Base-by-base conservation (phyloP, 2,888 invertebrate genomes). In the Cephus pulcher region DNA sequence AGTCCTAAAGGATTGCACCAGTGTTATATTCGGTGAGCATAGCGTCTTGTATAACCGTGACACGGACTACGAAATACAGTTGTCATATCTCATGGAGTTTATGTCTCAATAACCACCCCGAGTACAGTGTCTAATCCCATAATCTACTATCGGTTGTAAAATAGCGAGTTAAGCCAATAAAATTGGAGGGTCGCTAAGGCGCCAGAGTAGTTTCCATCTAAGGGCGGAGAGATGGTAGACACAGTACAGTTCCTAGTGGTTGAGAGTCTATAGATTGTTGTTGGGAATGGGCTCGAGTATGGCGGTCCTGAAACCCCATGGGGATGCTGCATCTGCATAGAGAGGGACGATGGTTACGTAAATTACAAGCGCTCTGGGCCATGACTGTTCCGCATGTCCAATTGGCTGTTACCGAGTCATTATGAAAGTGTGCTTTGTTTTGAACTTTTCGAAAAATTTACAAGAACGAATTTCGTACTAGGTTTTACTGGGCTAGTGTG, bases 291-390 rank as follows among this genome's bases (percentile, higher is more conserved):
- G 56, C 56, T 56, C 56, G 56, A 56, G 56, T 56, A 56, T 23
- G 56, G 56, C 56, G 56, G 56, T 56, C 56, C 15, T 23, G 78
- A 78, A 79, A 79, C 83, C 84, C 84, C 82, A 82, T 77, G 79
- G 83, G 82, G 83, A 76, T 82, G 83, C 83, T 83, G 83, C 86
- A 89, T 88, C 88, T 89, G 89, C 88, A 89, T 90, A 87, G 85
- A 85, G 82, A 85, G 82, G 79, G 87, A 90, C 89, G 89, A 89
- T 88, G 86, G 89, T 89, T 86, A 82, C 86, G 90, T 89, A 89
- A 90, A 89, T 90, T 90, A 88, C 88, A 12, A 86, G 83, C 86
- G 88, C 90, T 88, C 85, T 87, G 82, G 88, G 88, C 89, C 85
- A 87, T 86, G 88, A 86, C 84, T 87, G 86, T 85, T 82, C 81